Evolutionary conservation across 2,888 invertebrate species (phyloP).

Genomic region (Acleris holmiana): DNA sequence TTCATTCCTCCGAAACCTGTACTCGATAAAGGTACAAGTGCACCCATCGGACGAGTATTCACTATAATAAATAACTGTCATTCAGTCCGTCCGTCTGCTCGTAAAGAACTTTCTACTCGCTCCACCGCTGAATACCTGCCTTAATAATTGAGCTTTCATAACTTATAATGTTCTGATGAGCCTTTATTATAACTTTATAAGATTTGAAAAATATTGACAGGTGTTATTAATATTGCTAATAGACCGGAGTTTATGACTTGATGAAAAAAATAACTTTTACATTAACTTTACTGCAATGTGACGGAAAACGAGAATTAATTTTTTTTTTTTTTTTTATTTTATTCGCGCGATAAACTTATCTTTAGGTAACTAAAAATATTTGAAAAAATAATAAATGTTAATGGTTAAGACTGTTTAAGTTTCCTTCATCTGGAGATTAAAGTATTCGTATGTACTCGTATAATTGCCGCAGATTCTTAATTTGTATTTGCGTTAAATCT

Average conservation of each 20-base stretch:
- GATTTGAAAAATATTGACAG: too few relatives aligned
- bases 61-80: constrained; percentile 58
- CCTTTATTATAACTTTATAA: constrained; percentile 30
- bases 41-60: constrained; percentile 39
- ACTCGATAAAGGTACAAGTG: constrained; percentile 39
- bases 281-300: too few relatives aligned
- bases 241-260: too few relatives aligned
- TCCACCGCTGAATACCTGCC: constrained; percentile 39
- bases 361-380: too few relatives aligned
- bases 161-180: constrained; percentile 40
- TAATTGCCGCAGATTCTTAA: constrained; percentile 19
- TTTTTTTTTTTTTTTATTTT: too few relatives aligned
- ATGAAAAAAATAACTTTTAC: too few relatives aligned
- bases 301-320: too few relatives aligned
- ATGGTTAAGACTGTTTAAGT: background rate
- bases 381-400: too few relatives aligned
- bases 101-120: constrained; percentile 68
- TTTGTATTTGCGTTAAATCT: constrained; percentile 24
- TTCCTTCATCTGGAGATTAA: constrained; percentile 28
- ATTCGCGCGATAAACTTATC: too few relatives aligned
- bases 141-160: constrained; percentile 50
- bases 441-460: background rate
- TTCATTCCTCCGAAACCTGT: constrained; percentile 36
- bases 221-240: too few relatives aligned
- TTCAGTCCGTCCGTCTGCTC: constrained; percentile 52